Base-by-base conservation (phyloP, 2,888 invertebrate genomes). In the Drosophila vallismaia region DNA sequence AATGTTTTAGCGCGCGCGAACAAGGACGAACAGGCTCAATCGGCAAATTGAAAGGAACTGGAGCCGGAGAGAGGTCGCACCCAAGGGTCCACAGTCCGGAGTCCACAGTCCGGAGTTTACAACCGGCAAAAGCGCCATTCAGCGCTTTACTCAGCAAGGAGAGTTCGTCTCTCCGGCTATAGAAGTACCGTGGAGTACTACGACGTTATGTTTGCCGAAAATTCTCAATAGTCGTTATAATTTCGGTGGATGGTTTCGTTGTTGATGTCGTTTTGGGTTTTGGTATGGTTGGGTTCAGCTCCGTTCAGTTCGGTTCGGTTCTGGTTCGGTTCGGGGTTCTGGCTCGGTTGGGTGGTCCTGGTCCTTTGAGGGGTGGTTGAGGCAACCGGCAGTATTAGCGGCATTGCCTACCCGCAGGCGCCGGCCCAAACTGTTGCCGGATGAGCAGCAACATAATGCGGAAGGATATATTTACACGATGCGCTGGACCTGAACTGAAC, bases 21-120 rank as follows among this genome's bases (percentile, higher is more conserved):
- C 40, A 68, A 52, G 64, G 51, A 29, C 38, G 48, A 59, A 58
- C 69, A 58, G 46, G 36, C 86, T 89, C 88, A 88, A 88, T 89
- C 86, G 89, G 89, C 88, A 89, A 91, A 89, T 90, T 86, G 84
- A 88, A 91, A 90, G 91, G 89, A 90, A 90, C 90, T 90, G 86
- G 19, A 8, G n/a, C 36, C 36, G 88, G 87, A 76, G 80, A 71
- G 75, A 66, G 70, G 75, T 77, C 78, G 79, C 75, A 75, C 80
- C 77, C 77, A 77, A 29, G 14, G 49, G 48, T 53, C 19, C 1
- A 14, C 14, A 14, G 14, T 14, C 19, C 19, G 19, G 19, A 19
- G 19, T 19, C 19, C 19, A 19, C 19, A 19, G 19, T 19, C 60
- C 19, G 31, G 44, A 46, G 31, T 46, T 48, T 29, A 44, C 9